A percentile compares a stretch with the other conserved stretches of the same genome.
Conservation (phyloP, 2,888 invertebrate species). For the Magallana nippona region DNA sequence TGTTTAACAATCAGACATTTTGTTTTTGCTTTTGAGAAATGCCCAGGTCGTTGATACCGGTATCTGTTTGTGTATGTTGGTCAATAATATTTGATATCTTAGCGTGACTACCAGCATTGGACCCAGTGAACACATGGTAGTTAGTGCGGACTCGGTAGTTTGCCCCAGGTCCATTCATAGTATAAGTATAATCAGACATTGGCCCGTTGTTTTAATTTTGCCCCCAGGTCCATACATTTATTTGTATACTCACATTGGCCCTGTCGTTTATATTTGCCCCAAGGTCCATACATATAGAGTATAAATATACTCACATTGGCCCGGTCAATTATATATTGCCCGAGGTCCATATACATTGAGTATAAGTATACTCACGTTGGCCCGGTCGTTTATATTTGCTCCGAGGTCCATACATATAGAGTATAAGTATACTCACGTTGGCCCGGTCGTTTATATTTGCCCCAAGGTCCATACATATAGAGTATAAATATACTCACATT, state of each 20-base stretch:
- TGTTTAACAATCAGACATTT: too few species aligned
- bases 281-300: constrained; percentile 84
- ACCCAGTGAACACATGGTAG: too few species aligned
- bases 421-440: constrained; percentile 84
- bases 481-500: constrained; percentile 72
- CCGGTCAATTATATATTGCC: constrained; percentile 94
- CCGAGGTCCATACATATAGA: constrained; percentile 87
- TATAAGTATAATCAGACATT: constrained; percentile 74
- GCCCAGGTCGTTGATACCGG: too few species aligned
- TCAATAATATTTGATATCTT: too few species aligned
- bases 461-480: constrained; percentile 87
- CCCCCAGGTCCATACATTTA: constrained; percentile 88
- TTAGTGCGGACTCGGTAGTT: constrained; percentile 86
- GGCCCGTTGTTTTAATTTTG: constrained; percentile 93
- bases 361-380: constrained; percentile 80
- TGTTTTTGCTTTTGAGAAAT: too few species aligned
- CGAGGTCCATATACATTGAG: constrained; percentile 86
- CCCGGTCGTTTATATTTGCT: constrained; percentile 92
- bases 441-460: constrained; percentile 94
- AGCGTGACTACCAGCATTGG: too few species aligned
- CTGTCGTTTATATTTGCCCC: constrained; percentile 94
- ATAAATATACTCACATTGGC: constrained; percentile 82
- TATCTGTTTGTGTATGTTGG: too few species aligned
- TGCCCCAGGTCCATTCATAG: constrained; percentile 88
- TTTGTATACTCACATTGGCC: constrained; percentile 86